Evolutionary conservation across 2,113 vertebrate genomes (phyloP).

Genomic region (Turnix velox): DNA sequence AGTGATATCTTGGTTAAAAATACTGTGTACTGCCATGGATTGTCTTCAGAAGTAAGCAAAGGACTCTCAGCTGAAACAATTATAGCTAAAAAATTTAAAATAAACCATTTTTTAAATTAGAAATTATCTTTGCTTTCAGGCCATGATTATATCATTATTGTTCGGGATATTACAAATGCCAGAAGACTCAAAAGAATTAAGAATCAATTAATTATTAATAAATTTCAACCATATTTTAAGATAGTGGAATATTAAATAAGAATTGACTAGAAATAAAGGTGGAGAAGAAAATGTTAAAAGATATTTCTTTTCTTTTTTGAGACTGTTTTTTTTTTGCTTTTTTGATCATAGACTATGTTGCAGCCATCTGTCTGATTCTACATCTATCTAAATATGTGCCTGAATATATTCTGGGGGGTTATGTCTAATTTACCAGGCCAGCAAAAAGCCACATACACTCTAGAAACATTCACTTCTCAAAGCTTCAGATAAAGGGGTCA

Average conservation of each 20-base stretch:
- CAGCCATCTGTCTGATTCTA: conserved; percentile 8
- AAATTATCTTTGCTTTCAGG: neutral
- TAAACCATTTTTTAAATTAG: neutral
- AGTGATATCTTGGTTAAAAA: conserved; percentile 4
- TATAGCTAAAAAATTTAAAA: neutral
- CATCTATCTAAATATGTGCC: neutral
- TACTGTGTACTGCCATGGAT: neutral
- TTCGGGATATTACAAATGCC: neutral
- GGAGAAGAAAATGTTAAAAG: neutral
- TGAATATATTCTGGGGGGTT: neutral
- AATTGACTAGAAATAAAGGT: neutral
- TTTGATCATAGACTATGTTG: conserved; percentile 24
- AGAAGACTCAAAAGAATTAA: conserved; percentile 6
- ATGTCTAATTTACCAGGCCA: conserved; percentile 21
- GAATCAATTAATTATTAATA: conserved; percentile 46
- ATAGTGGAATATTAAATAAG: neutral
- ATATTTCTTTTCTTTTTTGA: neutral
- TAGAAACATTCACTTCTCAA: conserved; percentile 31
- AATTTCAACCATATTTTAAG: neutral
- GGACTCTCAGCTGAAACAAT: neutral
- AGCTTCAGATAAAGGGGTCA: conserved; percentile 51
- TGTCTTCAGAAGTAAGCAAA: neutral
- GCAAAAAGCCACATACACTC: conserved; percentile 3
- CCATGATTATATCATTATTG: neutral
- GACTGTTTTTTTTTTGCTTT: neutral